phyloP scores from a whole-genome alignment of 1,140 invertebrate genomes.

The Calosoma granatense region DNA sequence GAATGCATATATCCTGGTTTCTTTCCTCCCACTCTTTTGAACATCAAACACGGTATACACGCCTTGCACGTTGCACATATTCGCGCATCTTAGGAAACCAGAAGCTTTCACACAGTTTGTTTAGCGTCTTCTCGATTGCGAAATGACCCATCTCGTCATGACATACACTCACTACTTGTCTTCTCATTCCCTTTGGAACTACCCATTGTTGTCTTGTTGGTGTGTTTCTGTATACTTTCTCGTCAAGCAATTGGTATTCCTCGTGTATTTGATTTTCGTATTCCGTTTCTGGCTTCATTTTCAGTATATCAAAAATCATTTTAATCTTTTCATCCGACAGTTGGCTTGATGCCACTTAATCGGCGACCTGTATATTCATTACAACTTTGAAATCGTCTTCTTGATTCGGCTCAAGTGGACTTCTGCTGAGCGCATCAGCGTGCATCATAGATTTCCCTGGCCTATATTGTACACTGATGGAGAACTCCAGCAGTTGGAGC shows the following conservation, averaged over 20 bases:
- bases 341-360: constrained; percentile 18
- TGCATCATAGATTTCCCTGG: constrained; percentile 16
- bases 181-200: constrained; percentile 22
- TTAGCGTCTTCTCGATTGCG: constrained; percentile 24
- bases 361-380: constrained; percentile 11
- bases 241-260: constrained; percentile 24
- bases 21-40: constrained; percentile 15
- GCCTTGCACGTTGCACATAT: constrained; percentile 18
- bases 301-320: constrained; percentile 11
- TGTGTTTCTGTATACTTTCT: constrained; percentile 22
- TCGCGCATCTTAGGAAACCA: constrained; percentile 23
- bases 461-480: constrained; percentile 28
- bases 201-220: constrained; percentile 22
- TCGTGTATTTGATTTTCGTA: constrained; percentile 19
- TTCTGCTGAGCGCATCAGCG: constrained; percentile 14
- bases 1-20: constrained; percentile 20
- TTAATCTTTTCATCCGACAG: constrained; percentile 15
- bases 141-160: constrained; percentile 31
- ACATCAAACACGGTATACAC: constrained; percentile 21
- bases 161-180: constrained; percentile 24
- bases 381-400: constrained; percentile 3
- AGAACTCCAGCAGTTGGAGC: constrained; percentile 26
- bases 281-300: constrained; percentile 16
- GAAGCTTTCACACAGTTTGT: constrained; percentile 23
- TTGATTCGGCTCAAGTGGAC: not conserved